Base-by-base conservation (phyloP, 2,797 vertebrate species). In the Sebastes taczanowskii region DNA sequence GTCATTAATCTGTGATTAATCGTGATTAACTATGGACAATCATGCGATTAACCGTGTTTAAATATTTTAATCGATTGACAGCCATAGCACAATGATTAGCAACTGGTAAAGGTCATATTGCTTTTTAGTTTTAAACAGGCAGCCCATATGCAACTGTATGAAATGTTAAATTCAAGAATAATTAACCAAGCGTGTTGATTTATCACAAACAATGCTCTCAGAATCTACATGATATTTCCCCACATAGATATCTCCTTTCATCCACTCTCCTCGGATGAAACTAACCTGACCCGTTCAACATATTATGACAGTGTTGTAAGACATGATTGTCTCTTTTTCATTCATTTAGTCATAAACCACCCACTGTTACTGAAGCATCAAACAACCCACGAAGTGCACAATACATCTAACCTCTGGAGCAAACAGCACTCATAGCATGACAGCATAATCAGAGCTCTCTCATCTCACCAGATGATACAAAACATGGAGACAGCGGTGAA, bases 371-470 rank as follows among this genome's bases (percentile, higher is more conserved):
- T 11, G 9, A 42, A 23, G 23, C n/a, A 13, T 30, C 66, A 67
- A 77, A 69, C 71, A 78, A 56, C 55, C 25, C 20, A 20, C 30
- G 27, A 69, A 22, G 14, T 34, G 60, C 3, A 23, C 34, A 55
- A 53, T 34, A 66, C 46, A 56, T 30, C 56, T 59, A 23, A 72
- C 32, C 30, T 74, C 58, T 27, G 52, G 74, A 32, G 64, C 55
- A 77, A 56, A 53, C 60, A 25, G 27, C 55, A 67, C 35, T 70
- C 63, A 70, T 60, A 32, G 1, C 1, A 29, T 55, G 70, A 80
- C 74, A 74, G 11, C 59, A 67, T 85, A 73, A 89, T 71, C 67
- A 66, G 27, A 64, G 35, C 58, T 66, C 22, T 67, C 8, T 66
- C 62, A 63, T 76, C 46, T 77, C 64, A 49, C 6, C 65, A 56